Percentiles rank a stretch among this genome's conserved stretches.
These are phyloP conservation scores for Phyllostomus hastatus DNA, from an alignment of 2,113 vertebrate species.

Conservation along the genomic window DNA sequence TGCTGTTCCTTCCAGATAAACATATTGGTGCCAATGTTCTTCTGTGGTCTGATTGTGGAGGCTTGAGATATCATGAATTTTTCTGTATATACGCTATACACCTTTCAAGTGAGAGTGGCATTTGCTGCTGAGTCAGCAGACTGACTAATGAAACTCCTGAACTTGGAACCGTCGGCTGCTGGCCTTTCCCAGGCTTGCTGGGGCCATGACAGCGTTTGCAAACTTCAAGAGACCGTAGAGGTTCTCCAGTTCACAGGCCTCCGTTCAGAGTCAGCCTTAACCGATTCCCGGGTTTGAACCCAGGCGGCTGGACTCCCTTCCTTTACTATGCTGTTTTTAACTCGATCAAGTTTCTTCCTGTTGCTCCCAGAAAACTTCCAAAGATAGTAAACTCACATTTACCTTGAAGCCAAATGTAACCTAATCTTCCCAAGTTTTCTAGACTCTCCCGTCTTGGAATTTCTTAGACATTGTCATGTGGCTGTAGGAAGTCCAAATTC, in stretches of 20 bases:
- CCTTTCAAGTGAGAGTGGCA: constrained; percentile 30
- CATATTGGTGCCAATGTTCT: constrained; percentile 55
- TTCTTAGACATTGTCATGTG: constrained; percentile 44
- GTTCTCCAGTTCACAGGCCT: background rate
- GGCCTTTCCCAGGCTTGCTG: constrained; percentile 28
- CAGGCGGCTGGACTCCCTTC: background rate
- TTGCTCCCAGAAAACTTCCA: constrained; percentile 8
- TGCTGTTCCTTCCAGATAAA: constrained; percentile 69
- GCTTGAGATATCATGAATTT: constrained; percentile 38
- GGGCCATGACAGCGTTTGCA: background rate
- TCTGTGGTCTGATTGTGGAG: constrained; percentile 31
- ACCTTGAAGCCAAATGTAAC: constrained; percentile 27
- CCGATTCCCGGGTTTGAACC: background rate
- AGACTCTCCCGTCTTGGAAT: background rate
- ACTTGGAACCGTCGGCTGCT: background rate
- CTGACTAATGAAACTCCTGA: constrained; percentile 26
- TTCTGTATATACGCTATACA: background rate
- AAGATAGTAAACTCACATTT: constrained; percentile 20
- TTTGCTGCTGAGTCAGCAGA: constrained; percentile 14
- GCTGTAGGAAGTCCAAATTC: constrained; percentile 18
- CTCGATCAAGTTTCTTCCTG: background rate
- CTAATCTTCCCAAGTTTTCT: constrained; percentile 18
- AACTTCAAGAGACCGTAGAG: background rate
- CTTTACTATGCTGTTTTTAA: constrained; percentile 37
- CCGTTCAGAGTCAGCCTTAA: background rate